A percentile compares a stretch with the other conserved stretches of the same genome.
These are phyloP conservation scores for Drosophila merina DNA, from an alignment of 2,888 invertebrate species.

Conservation along the genomic window DNA sequence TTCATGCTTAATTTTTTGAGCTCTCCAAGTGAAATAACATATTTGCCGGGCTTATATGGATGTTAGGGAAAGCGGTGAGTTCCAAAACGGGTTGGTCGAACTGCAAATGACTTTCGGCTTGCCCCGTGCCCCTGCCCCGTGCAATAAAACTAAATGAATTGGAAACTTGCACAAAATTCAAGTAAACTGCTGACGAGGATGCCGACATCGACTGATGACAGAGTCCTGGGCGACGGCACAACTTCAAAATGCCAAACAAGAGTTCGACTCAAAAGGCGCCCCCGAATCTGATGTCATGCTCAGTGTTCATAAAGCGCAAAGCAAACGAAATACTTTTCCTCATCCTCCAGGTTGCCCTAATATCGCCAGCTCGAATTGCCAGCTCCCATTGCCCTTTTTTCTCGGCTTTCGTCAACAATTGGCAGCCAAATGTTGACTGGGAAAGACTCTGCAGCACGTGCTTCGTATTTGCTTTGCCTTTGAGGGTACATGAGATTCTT, in stretches of 20 bases:
- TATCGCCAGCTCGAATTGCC: slow-evolving; percentile 1
- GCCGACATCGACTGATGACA: slow-evolving; percentile 39
- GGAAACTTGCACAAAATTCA: slow-evolving; percentile 73
- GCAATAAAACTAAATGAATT: slow-evolving; percentile 77
- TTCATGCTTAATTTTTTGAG: slow-evolving; percentile 22
- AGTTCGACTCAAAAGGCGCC: slow-evolving; percentile 30
- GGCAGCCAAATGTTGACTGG: slow-evolving; percentile 48
- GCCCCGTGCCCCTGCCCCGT: slow-evolving; percentile 27
- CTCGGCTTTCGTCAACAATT: slow-evolving; percentile 49
- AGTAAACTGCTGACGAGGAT: slow-evolving; percentile 51
- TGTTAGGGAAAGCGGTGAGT: slow-evolving; percentile 21
- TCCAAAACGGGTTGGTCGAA: slow-evolving; percentile 70
- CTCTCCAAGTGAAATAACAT: slow-evolving; percentile 8
- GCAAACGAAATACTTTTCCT: slow-evolving; percentile 43
- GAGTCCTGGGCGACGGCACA: slow-evolving; percentile 31
- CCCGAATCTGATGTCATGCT: slow-evolving; percentile 69
- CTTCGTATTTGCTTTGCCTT: slow-evolving; percentile 44
- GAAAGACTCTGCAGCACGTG: slow-evolving; percentile 56
- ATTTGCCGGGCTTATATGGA: slow-evolving; percentile 22
- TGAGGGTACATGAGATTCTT: slow-evolving; percentile 37
- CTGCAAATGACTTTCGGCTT: slow-evolving; percentile 66
- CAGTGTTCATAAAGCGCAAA: slow-evolving; percentile 54
- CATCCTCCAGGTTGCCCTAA: slow-evolving; percentile 7
- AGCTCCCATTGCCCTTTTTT: slow-evolving; percentile 19
- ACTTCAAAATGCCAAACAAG: slow-evolving; percentile 48